phyloP scores from a whole-genome alignment of 2,113 vertebrate species.

The Terrapene triunguis region DNA sequence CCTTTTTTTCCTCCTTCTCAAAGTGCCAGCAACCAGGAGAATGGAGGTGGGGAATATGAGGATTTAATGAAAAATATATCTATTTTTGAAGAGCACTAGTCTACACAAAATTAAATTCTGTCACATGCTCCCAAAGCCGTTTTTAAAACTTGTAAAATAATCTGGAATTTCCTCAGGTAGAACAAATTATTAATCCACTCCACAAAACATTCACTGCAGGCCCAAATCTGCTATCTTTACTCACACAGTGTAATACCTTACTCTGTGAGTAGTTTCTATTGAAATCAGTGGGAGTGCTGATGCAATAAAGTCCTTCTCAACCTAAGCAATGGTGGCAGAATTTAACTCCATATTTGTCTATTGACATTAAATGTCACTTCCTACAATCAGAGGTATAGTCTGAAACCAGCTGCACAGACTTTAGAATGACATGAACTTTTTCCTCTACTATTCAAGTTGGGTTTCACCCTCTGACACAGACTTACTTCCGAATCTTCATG shows the following conservation, averaged over 20 bases:
- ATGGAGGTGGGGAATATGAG: not conserved
- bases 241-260: not conserved
- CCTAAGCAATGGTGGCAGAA: rapidly evolving
- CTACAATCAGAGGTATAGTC: rapidly evolving
- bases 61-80: not conserved
- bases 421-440: not conserved
- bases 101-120: not conserved
- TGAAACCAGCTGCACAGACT: not conserved
- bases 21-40: not conserved
- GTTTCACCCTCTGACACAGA: rapidly evolving
- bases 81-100: not conserved
- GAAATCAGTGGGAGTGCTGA: not conserved
- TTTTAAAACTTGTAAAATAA: not conserved
- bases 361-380: rapidly evolving
- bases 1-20: too few relatives aligned
- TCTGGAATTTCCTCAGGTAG: not conserved
- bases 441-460: rapidly evolving
- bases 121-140: not conserved
- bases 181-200: not conserved
- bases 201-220: not conserved
- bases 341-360: not conserved
- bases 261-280: not conserved
- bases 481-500: conserved; percentile 98
- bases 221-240: not conserved
- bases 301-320: not conserved